These are phyloP conservation scores for Trichogramma evanescens DNA, from an alignment of 2,888 invertebrate species.

Conservation along the genomic window DNA sequence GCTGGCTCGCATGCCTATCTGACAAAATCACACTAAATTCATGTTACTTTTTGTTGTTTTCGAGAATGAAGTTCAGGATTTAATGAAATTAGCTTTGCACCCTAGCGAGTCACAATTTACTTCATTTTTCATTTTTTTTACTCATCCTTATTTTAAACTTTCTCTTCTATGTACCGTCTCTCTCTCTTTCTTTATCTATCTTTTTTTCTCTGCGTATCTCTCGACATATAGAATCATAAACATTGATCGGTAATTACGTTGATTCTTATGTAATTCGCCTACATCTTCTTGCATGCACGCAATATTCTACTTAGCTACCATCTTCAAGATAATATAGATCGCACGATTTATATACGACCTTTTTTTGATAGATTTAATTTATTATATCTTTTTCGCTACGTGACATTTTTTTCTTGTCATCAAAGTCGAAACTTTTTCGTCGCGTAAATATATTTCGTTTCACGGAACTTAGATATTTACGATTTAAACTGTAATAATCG, in stretches of 20 bases:
- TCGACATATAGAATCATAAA: not conserved
- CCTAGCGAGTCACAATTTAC: constrained; percentile 38
- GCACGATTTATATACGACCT: too few relatives aligned
- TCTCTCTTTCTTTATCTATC: constrained; percentile 9
- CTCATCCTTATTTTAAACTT: constrained; percentile 40
- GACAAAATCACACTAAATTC: constrained; percentile 27
- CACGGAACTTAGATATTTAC: too few relatives aligned
- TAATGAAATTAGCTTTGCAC: constrained; percentile 42
- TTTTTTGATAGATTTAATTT: too few relatives aligned
- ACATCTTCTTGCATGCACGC: constrained; percentile 38
- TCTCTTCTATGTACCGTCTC: constrained; percentile 23
- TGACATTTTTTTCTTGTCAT: too few relatives aligned
- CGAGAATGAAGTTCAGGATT: constrained; percentile 11
- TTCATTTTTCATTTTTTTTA: constrained; percentile 25
- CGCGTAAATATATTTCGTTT: too few relatives aligned
- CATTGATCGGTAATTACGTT: too few relatives aligned
- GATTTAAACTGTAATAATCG: too few relatives aligned
- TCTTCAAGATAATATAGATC: too few relatives aligned
- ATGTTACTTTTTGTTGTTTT: constrained; percentile 15
- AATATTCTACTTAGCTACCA: constrained; percentile 23
- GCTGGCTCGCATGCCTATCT: constrained; percentile 44
- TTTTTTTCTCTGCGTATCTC: constrained; percentile 6
- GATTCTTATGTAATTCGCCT: too few relatives aligned
- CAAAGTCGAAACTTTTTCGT: too few relatives aligned
- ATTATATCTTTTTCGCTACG: too few relatives aligned